Evolutionary conservation across 1,140 invertebrate species (phyloP).

Genomic region (Drosophila elegans): DNA sequence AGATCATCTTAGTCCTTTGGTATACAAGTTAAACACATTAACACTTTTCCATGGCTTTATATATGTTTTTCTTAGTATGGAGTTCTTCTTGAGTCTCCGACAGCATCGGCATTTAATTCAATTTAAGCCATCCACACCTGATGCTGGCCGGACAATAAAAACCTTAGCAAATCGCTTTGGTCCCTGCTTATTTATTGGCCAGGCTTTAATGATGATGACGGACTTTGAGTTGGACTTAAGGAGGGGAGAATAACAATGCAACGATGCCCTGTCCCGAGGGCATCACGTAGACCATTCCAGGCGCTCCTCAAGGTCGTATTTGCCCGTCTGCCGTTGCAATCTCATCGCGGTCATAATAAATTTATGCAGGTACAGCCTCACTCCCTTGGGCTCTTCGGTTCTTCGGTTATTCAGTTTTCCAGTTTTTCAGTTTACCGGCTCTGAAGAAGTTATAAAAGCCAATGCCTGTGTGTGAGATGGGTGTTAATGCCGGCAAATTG

Average conservation of each 20-base stretch:
- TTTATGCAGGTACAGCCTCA: conserved; percentile 50
- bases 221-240: conserved; percentile 9
- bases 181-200: conserved; percentile 56
- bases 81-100: not conserved
- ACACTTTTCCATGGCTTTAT: too few relatives aligned
- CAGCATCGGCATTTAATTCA: conserved; percentile 60
- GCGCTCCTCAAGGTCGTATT: conserved; percentile 62
- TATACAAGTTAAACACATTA: too few relatives aligned
- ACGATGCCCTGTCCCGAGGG: conserved; percentile 17
- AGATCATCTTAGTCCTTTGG: too few relatives aligned
- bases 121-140: conserved; percentile 60
- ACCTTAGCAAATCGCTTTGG: conserved; percentile 52
- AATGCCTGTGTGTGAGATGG: conserved; percentile 32
- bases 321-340: conserved; percentile 43
- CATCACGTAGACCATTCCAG: conserved; percentile 56
- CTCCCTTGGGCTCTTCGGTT: not conserved
- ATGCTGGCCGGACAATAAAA: conserved; percentile 50
- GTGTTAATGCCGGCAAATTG: conserved; percentile 80
- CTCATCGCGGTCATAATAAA: conserved; percentile 71
- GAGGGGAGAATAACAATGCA: conserved; percentile 38
- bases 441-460: conserved; percentile 72
- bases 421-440: conserved; percentile 13
- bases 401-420: not conserved
- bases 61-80: conserved; percentile 9
- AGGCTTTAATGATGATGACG: conserved; percentile 51